Evolutionary conservation across 2,888 invertebrate genomes (phyloP).

Genomic region (Lasioglossum leucozonium): DNA sequence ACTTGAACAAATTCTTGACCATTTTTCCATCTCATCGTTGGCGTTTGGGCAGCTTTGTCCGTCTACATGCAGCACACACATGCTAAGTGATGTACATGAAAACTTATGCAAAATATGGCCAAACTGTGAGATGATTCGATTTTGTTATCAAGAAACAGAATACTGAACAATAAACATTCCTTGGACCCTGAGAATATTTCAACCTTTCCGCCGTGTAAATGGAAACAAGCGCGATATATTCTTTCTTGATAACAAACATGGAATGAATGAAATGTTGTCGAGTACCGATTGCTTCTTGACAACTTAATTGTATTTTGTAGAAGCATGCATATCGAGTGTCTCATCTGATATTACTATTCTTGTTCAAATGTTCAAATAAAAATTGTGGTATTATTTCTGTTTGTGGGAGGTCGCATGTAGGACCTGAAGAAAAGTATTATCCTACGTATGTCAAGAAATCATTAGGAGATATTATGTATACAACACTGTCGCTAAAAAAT

Average conservation of each 20-base stretch:
- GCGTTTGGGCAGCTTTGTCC: conserved; percentile 78
- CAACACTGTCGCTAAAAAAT: too few species aligned
- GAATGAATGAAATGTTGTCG: conserved; percentile 36
- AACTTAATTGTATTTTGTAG: conserved; percentile 19
- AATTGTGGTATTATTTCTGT: too few species aligned
- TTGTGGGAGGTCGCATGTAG: too few species aligned
- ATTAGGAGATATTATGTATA: too few species aligned
- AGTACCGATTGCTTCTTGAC: conserved; percentile 11
- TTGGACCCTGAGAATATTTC: neutral
- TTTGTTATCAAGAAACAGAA: conserved; percentile 51
- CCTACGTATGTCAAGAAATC: too few species aligned
- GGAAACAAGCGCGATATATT: neutral
- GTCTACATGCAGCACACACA: conserved; percentile 84
- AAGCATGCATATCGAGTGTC: conserved; percentile 1
- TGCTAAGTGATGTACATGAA: conserved; percentile 80
- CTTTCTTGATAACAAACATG: conserved; percentile 50
- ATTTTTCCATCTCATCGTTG: conserved; percentile 81
- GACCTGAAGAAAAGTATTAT: too few species aligned
- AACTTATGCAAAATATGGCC: conserved; percentile 74
- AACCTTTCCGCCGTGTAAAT: too few species aligned
- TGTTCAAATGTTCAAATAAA: neutral
- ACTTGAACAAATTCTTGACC: conserved; percentile 82
- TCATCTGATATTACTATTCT: neutral
- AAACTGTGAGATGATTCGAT: conserved; percentile 59
- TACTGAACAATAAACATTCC: neutral